Evolutionary conservation across 1,140 invertebrate species (phyloP), one percentile per base, ranked within the genome.

Genomic region (Phthorimaea operculella): DNA sequence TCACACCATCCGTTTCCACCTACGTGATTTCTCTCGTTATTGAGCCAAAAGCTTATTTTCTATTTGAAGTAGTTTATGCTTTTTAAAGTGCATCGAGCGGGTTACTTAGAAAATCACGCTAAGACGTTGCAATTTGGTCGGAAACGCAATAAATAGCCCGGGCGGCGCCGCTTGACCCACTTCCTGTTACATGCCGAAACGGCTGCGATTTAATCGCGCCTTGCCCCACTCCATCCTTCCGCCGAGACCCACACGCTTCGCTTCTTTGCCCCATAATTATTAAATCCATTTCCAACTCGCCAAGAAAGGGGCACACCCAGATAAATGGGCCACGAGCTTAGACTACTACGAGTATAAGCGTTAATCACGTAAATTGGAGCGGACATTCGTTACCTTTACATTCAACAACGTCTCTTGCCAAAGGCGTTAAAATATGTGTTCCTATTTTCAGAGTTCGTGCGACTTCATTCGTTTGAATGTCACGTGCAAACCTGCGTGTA

Each of bases 161-260:
- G 72, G 71, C 73, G 79, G 72, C 70, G 71, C 68, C 74, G 79
- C 76, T 79, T 83, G 76, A 83, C 79, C 81, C 77, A 84, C 78
- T 83, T 84, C 81, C 75, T 78, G 75, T 72, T 72, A 80, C 78
- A 84, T 73, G 75, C 76, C 81, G 72, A 84, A 84, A 84, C 79
- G 77, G 71, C 72, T 69, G 72, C 76, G 79, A 84, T 84, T 79
- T 79, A 81, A 84, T 81, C 79, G 75, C 72, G 66, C 66, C 64
- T 63, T 68, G 61, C 77, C 76, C 65, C 72, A 67, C 68, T 76
- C 74, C 72, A 63, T 70, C 67, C 71, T 81, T 78, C 70, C 68
- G 68, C 68, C 60, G 60, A 73, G 68, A 76, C 69, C 70, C 68
- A 70, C 72, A 79, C 78, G 71, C 65, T 74, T 74, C 69, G 68